phyloP scores from a whole-genome alignment of 2,113 vertebrate genomes.

The Meles meles region DNA sequence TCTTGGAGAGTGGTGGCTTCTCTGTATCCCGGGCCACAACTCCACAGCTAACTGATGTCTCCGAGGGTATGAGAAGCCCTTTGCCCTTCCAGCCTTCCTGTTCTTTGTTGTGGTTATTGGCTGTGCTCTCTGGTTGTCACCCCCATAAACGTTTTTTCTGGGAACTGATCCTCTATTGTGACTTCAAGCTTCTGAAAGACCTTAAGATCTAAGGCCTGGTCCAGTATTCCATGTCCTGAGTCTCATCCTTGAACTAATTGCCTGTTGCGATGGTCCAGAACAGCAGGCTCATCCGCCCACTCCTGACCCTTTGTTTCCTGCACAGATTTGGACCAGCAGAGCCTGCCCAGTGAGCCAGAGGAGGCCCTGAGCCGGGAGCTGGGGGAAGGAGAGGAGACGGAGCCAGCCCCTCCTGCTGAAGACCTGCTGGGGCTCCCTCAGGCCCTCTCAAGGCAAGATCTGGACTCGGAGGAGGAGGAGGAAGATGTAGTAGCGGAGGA shows the following conservation, averaged over 20 bases:
- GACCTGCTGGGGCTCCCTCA: conserved; percentile 77
- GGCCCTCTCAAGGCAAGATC: conserved; percentile 70
- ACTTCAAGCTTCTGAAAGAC: background rate
- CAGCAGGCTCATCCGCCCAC: background rate
- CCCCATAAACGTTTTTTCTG: background rate
- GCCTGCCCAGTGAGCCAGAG: conserved; percentile 92
- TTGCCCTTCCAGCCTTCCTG: background rate
- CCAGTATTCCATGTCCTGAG: background rate
- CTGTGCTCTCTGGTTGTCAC: background rate
- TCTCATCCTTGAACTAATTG: background rate
- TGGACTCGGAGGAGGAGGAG: conserved; percentile 77
- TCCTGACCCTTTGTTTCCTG: conserved; percentile 21
- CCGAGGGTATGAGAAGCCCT: conserved; percentile 88
- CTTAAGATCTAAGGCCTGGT: background rate
- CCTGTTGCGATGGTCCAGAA: background rate
- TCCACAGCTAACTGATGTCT: conserved; percentile 94
- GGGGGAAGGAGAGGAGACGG: conserved; percentile 80
- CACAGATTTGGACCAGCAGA: conserved; percentile 96
- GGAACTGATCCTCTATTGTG: background rate
- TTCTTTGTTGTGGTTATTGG: background rate
- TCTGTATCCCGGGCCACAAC: conserved; percentile 97
- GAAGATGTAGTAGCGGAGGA: conserved; percentile 66
- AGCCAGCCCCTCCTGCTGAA: conserved; percentile 66
- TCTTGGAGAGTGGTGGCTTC: conserved; percentile 97
- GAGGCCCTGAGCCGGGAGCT: conserved; percentile 91